Evolutionary conservation across 2,797 vertebrate genomes (phyloP).

Genomic region (Antrozous pallidus): DNA sequence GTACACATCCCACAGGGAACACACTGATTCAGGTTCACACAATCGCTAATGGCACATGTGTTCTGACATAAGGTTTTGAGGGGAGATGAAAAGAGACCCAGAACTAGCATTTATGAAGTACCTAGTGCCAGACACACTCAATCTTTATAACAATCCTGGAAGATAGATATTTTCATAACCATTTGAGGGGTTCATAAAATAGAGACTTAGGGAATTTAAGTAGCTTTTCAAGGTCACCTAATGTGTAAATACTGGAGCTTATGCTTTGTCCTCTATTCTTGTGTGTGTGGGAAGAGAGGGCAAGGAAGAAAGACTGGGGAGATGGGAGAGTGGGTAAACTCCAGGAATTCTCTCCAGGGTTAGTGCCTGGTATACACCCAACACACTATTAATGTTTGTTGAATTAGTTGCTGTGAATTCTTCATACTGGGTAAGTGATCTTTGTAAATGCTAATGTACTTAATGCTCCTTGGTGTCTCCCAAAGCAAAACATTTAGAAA

Average conservation of each 20-base stretch:
- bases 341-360: background rate
- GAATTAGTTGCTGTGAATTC: slow-evolving; percentile 24
- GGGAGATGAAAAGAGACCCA: background rate
- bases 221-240: background rate
- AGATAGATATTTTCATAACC: background rate
- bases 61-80: slow-evolving; percentile 8
- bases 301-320: background rate
- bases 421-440: background rate
- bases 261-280: rapidly evolving
- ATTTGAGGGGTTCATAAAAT: background rate
- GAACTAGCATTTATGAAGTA: background rate
- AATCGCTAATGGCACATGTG: background rate
- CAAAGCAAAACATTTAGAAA: slow-evolving; percentile 34
- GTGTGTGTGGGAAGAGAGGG: background rate
- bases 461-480: slow-evolving; percentile 16
- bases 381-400: background rate
- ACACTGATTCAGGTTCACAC: background rate
- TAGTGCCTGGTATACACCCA: background rate
- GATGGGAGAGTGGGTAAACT: background rate
- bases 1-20: background rate
- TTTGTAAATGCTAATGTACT: slow-evolving; percentile 30
- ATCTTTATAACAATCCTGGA: background rate
- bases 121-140: background rate
- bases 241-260: background rate
- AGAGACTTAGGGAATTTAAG: background rate